These are phyloP conservation scores for Apodemus agrarius DNA, from an alignment of 2,797 vertebrate species.

Conservation along the genomic window DNA sequence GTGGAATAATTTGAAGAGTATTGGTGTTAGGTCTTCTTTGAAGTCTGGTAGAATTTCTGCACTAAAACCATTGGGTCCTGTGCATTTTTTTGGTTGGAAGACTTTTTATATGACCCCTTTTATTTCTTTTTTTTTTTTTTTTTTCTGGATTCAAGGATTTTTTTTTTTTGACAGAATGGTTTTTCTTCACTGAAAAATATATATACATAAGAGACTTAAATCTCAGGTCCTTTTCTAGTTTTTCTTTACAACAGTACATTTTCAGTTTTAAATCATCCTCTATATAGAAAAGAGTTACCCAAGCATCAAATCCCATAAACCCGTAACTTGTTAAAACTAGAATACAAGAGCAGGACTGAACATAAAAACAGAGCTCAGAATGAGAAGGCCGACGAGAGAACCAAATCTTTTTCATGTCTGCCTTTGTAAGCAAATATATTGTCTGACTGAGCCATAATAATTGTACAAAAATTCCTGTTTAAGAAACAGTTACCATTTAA, in stretches of 20 bases:
- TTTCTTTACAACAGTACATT: slow-evolving; percentile 40
- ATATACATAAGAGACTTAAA: neutral
- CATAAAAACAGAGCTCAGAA: too few species aligned
- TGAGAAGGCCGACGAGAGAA: neutral
- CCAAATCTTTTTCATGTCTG: neutral
- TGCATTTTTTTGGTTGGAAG: too few species aligned
- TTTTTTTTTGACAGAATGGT: neutral
- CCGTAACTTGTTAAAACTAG: neutral
- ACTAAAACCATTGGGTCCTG: too few species aligned
- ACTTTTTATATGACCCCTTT: too few species aligned
- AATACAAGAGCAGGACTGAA: neutral
- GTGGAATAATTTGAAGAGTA: too few species aligned
- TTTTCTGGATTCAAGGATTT: too few species aligned
- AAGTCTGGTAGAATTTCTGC: too few species aligned
- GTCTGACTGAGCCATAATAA: too few species aligned
- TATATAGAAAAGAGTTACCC: neutral
- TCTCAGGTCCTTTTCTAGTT: slow-evolving; percentile 35
- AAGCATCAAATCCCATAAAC: slow-evolving; percentile 7
- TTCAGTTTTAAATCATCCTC: slow-evolving; percentile 14
- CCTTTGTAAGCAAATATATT: neutral
- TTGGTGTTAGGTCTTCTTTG: too few species aligned
- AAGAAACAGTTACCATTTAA: neutral
- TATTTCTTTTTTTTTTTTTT: too few species aligned
- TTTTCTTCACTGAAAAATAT: neutral
- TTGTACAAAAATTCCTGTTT: neutral